Evolutionary conservation across 2,797 vertebrate genomes (phyloP), one percentile per base, ranked within the genome.

Genomic region (Xenopus petersii): DNA sequence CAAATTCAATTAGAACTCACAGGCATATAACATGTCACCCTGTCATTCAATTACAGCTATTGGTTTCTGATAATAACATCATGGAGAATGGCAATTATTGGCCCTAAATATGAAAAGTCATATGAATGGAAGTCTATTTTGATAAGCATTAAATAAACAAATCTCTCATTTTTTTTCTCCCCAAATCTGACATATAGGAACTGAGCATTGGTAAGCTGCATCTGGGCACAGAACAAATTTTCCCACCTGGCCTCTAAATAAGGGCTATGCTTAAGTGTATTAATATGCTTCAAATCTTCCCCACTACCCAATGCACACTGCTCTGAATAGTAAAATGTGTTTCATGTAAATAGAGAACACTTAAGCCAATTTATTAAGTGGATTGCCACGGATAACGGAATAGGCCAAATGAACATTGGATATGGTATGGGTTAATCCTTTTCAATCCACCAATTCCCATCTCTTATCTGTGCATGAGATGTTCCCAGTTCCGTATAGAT

Each of bases 341-440:
- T 15, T 2, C 54, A 56, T 5, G 15, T 17, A 12, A n/a, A 56
- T 13, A 56, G 54, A 56, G 54, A 9, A 16, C n/a, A 16, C 7
- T 16, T 56, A 17, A 56, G 15, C 15, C 12, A 12, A 17, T 56
- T 16, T 17, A 56, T 17, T 15, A 56, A 17, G 13, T 17, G 54
- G 12, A 56, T 17, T 15, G 36, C 13, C 15, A 17, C 16, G 15
- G 49, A 51, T 51, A 15, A 51, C 6, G 4, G 49, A 51, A 51
- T 3, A 10, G 49, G 11, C 49, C 26, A 12, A 51, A 51, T 12
- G 49, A 12, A 15, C 49, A 51, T 51, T 51, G 10, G 49, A 56
- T 8, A 56, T 16, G 13, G n/a, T 55, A 77, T 0, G 64, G 75
- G 70, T 77, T 73, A 72, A 70, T 16, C 11, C 49, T 51, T 51